Evolutionary conservation across 2,797 vertebrate genomes (phyloP).

Genomic region (Platalea minor): DNA sequence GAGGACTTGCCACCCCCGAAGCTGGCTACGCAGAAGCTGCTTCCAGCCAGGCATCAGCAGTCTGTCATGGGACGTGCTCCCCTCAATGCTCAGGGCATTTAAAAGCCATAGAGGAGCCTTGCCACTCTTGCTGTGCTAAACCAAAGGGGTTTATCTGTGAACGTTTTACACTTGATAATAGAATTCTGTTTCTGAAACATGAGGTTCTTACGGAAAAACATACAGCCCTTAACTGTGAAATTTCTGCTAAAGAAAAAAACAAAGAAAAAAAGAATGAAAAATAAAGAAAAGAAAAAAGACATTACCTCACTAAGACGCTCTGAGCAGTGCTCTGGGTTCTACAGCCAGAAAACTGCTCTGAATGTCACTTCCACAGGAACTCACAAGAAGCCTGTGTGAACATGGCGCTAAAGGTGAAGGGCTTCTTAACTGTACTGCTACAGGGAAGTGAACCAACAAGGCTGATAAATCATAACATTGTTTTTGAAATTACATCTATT

Average conservation of each 20-base stretch:
- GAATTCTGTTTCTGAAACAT: background rate
- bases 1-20: background rate
- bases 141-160: background rate
- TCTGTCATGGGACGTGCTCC: background rate
- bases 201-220: background rate
- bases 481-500: background rate
- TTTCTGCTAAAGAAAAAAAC: background rate
- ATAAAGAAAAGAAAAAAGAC: background rate
- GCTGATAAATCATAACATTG: background rate
- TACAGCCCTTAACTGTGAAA: background rate
- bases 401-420: background rate
- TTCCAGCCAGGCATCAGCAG: background rate
- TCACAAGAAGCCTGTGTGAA: background rate
- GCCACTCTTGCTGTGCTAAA: background rate
- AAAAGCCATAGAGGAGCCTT: background rate
- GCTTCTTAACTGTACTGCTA: background rate
- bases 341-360: background rate
- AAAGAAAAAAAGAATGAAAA: background rate
- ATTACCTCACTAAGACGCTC: background rate
- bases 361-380: background rate
- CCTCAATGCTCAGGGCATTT: background rate
- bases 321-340: background rate
- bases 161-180: background rate
- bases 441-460: background rate
- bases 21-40: background rate